These are phyloP conservation scores for Lacanobia wlatinum DNA, from an alignment of 2,888 invertebrate genomes.

Conservation along the genomic window DNA sequence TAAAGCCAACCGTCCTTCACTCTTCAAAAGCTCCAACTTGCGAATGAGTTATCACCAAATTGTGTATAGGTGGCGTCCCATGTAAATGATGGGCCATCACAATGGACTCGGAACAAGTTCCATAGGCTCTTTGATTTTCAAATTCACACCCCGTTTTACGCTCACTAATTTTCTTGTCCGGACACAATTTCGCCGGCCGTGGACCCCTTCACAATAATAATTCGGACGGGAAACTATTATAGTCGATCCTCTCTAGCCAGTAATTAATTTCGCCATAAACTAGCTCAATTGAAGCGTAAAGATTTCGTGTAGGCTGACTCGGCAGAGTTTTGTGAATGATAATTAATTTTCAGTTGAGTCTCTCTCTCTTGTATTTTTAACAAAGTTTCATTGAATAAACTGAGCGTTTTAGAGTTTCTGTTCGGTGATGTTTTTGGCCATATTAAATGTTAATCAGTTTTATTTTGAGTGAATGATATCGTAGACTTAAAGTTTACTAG, in stretches of 20 bases:
- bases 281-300: slow-evolving; percentile 90
- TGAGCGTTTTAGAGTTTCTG: slow-evolving; percentile 63
- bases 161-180: slow-evolving; percentile 91
- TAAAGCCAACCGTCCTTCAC: slow-evolving; percentile 64
- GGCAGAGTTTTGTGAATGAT: slow-evolving; percentile 83
- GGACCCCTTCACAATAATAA: slow-evolving; percentile 88
- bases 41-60: slow-evolving; percentile 78
- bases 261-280: slow-evolving; percentile 90
- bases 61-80: slow-evolving; percentile 85
- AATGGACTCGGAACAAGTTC: slow-evolving; percentile 85
- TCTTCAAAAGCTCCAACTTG: slow-evolving; percentile 76
- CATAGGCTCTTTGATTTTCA: slow-evolving; percentile 88
- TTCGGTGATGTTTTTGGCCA: slow-evolving; percentile 38
- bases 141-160: slow-evolving; percentile 90
- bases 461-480: slow-evolving; percentile 21
- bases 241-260: slow-evolving; percentile 89
- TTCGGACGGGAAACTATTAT: slow-evolving; percentile 89
- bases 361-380: slow-evolving; percentile 79
- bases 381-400: slow-evolving; percentile 73
- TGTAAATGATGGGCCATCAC: slow-evolving; percentile 87
- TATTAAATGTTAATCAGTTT: slow-evolving; percentile 24
- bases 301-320: slow-evolving; percentile 87
- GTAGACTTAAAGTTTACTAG: background rate
- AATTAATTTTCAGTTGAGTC: slow-evolving; percentile 83
- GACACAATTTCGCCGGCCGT: slow-evolving; percentile 86